Evolutionary conservation across 2,113 vertebrate species (phyloP), one percentile per base, ranked within the genome.

Genomic region (Camelus bactrianus): DNA sequence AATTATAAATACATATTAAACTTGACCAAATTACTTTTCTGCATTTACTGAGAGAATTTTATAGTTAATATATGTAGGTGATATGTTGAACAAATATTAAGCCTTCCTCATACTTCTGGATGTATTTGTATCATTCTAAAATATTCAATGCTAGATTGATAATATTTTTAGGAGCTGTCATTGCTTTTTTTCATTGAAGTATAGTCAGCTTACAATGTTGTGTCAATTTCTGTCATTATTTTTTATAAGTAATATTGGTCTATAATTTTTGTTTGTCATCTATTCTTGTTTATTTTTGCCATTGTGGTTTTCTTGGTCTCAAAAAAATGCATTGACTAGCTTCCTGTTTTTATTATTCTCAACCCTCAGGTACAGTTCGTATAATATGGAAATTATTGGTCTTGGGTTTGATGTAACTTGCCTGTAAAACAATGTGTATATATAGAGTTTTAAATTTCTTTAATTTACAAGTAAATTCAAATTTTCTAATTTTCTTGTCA

Each of bases 1-100:
- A 46, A 75, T 56, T 75, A 48, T 76, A 83, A 90, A 76, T 94
- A 76, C 24, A 50, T 82, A 77, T 42, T 82, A 81, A 76, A 83
- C 35, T 79, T 95, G 46, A 35, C 28, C 15, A 73, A 80, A 62
- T 56, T 54, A 64, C 16, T 92, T 87, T 84, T 54, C 46, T 64
- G 54, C 82, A 80, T 87, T 87, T 95, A 56, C 16, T 64, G n/a
- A 85, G 8, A 82, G 1, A 84, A 84, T 80, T 81, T 70, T 87
- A 64, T 73, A 73, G 30, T 24, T 91, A 64, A 56, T 65, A 65
- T 73, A 48, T 48, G 72, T 73, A 64, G 42, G 22, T 15, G 5
- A 10, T 35, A 24, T 87, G 35, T 65, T 65, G 46, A 10, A 46
- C 65, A 65, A n/a, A 73, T 73, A 80, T 77, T 54, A 81, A 56